Conservation (phyloP, 2,113 vertebrate genomes). For the Circaetus cinerascens region DNA sequence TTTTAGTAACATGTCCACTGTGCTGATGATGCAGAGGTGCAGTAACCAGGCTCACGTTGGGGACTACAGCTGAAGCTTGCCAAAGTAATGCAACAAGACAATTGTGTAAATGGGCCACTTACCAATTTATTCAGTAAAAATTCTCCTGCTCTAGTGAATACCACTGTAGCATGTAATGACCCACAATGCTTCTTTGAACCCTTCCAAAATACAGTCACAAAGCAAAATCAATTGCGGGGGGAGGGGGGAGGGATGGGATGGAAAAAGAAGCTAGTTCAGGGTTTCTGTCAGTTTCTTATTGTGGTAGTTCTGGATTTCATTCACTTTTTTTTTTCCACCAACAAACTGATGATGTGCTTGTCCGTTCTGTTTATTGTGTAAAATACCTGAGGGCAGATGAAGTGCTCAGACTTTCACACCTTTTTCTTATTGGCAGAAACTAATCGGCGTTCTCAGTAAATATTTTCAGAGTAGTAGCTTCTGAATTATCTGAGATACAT, state of each 20-base stretch:
- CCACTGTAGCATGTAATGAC: not conserved
- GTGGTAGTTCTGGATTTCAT: not conserved
- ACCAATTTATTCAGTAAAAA: not conserved
- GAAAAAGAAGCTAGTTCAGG: not conserved
- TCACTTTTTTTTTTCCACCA: not conserved
- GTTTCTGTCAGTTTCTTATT: not conserved
- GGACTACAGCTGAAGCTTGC: not conserved
- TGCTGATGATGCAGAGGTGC: not conserved
- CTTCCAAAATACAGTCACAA: not conserved
- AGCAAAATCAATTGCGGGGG: not conserved
- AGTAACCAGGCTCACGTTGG: accelerated
- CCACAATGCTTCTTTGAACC: not conserved
- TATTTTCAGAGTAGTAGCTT: not conserved
- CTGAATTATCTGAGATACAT: not conserved
- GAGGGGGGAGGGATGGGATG: accelerated
- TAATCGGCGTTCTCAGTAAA: not conserved
- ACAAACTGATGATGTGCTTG: not conserved
- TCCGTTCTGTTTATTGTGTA: not conserved
- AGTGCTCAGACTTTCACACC: not conserved
- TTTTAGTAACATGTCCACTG: not conserved
- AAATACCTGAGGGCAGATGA: not conserved
- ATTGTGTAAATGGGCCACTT: not conserved
- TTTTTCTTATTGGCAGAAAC: not conserved
- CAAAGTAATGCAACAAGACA: not conserved
- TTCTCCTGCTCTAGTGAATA: not conserved